Evolutionary conservation across 2,113 vertebrate genomes (phyloP).

Genomic region (Octodon degus): DNA sequence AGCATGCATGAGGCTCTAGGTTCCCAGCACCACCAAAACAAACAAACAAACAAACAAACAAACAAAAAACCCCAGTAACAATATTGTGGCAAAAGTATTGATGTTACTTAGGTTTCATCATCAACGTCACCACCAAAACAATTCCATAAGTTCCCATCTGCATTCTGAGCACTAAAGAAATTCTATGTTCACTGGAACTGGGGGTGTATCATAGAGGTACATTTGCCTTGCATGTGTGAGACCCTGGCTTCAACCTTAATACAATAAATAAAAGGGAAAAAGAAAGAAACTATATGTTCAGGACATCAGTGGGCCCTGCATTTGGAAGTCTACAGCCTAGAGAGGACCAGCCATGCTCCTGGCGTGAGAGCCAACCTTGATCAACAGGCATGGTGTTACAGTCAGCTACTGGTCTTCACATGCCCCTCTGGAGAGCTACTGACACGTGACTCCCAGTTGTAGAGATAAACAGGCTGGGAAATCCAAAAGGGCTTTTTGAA

Average conservation of each 20-base stretch:
- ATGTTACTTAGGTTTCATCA: neutral
- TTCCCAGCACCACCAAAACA: neutral
- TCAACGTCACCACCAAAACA: neutral
- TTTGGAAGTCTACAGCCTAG: neutral
- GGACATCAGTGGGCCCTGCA: neutral
- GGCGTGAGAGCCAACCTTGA: neutral
- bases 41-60: neutral
- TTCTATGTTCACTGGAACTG: neutral
- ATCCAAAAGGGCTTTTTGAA: neutral
- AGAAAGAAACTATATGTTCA: neutral
- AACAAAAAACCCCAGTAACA: neutral
- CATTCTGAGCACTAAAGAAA: neutral
- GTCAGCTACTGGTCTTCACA: neutral
- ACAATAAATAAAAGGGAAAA: neutral
- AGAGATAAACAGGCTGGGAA: neutral
- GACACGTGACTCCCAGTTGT: neutral
- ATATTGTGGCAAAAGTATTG: neutral
- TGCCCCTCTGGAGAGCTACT: neutral
- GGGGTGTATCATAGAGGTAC: neutral
- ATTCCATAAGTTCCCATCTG: neutral
- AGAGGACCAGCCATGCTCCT: neutral
- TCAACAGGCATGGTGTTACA: neutral
- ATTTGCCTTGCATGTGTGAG: neutral
- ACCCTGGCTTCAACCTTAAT: neutral
- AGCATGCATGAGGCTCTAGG: neutral